phyloP scores from a whole-genome alignment of 2,888 invertebrate genomes.

The Caenorhabditis sp. region DNA sequence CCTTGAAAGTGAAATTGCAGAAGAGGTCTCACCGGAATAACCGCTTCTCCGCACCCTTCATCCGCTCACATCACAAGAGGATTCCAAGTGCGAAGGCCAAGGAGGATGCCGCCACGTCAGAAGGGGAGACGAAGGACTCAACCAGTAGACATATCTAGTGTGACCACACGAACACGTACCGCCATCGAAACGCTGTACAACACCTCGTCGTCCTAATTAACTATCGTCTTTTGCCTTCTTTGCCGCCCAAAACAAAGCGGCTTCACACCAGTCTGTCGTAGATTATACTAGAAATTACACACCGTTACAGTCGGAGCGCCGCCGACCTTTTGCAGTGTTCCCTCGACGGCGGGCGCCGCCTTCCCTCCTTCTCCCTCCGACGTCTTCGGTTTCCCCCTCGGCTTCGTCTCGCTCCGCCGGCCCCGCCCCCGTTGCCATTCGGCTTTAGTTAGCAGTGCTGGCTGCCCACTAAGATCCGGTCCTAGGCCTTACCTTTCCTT shows the following conservation, averaged over 20 bases:
- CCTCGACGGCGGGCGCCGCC: slow-evolving; percentile 16
- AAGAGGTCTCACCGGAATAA: slow-evolving; percentile 48
- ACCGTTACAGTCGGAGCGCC: slow-evolving; percentile 41
- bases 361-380: slow-evolving; percentile 4
- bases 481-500: slow-evolving; percentile 44
- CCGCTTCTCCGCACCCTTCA: slow-evolving; percentile 29
- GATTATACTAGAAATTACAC: slow-evolving; percentile 55
- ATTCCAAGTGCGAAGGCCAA: slow-evolving; percentile 21
- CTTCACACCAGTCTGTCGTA: slow-evolving; percentile 51
- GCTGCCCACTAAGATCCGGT: slow-evolving; percentile 51
- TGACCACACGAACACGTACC: slow-evolving; percentile 23
- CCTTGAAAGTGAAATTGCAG: slow-evolving; percentile 20
- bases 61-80: slow-evolving; percentile 4
- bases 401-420: slow-evolving; percentile 19
- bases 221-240: slow-evolving; percentile 12
- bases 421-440: slow-evolving; percentile 51
- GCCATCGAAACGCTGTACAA: slow-evolving; percentile 24
- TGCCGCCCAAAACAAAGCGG: slow-evolving; percentile 31
- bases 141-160: slow-evolving; percentile 26
- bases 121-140: neutral
- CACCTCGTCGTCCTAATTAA: slow-evolving; percentile 47
- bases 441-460: slow-evolving; percentile 50
- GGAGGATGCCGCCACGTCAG: slow-evolving; percentile 37
- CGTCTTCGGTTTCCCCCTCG: slow-evolving; percentile 29
- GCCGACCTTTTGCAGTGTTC: slow-evolving; percentile 45